phyloP scores from a whole-genome alignment of 2,888 invertebrate genomes.

The Hoplodrina blanda region DNA sequence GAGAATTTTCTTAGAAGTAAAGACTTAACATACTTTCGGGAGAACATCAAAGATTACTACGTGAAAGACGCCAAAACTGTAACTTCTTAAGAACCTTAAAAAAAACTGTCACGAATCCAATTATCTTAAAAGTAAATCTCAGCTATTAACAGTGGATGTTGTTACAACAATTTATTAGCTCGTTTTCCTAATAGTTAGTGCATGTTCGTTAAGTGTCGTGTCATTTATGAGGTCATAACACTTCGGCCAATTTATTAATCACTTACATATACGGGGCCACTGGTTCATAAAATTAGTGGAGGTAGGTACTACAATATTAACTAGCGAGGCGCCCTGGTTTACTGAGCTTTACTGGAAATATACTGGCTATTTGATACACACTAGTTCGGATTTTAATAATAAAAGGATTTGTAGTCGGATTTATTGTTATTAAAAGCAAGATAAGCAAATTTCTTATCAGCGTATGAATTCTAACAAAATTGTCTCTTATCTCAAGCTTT shows the following conservation, averaged over 20 bases:
- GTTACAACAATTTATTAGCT: conserved; percentile 31
- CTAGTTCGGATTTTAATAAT: neutral
- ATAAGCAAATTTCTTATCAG: neutral
- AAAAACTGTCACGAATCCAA: neutral
- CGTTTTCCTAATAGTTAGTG: conserved; percentile 45
- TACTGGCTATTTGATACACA: neutral
- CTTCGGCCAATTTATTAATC: conserved; percentile 46
- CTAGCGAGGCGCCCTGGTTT: conserved; percentile 28
- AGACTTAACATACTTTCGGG: too few species aligned
- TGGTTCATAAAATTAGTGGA: conserved; percentile 44
- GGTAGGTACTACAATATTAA: conserved; percentile 47
- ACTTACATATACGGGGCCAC: conserved; percentile 33
- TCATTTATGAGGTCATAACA: conserved; percentile 47
- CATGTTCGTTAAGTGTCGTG: conserved; percentile 28
- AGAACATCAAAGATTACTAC: too few species aligned
- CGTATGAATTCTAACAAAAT: neutral
- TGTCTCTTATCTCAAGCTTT: neutral
- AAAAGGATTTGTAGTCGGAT: neutral
- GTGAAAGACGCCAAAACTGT: too few species aligned
- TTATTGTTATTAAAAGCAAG: too few species aligned
- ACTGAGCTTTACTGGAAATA: conserved; percentile 38
- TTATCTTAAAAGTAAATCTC: conserved; percentile 30
- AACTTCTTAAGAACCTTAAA: neutral
- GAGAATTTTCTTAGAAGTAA: too few species aligned
- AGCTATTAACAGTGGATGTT: conserved; percentile 12